Evolutionary conservation across 2,113 vertebrate species (phyloP).

Genomic region (Natator depressus): DNA sequence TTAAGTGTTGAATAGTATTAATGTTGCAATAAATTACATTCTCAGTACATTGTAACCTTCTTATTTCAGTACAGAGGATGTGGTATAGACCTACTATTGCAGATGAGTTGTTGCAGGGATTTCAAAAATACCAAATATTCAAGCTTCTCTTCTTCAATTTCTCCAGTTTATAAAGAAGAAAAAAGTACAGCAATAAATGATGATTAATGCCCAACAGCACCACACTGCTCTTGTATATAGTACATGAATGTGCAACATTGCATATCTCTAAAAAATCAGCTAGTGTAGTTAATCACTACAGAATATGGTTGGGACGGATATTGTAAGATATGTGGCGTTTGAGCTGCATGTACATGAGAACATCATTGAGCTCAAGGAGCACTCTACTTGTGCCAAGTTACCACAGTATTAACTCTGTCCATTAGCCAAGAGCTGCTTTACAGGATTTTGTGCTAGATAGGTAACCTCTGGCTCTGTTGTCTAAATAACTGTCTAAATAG

Average conservation of each 20-base stretch:
- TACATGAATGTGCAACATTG: rapidly evolving
- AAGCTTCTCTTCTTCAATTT: background rate
- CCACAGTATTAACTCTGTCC: background rate
- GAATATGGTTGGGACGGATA: background rate
- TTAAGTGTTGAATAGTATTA: constrained; percentile 64
- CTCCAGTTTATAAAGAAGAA: background rate
- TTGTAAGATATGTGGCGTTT: background rate
- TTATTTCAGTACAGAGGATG: constrained; percentile 12
- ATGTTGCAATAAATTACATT: constrained; percentile 47
- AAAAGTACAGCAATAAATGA: background rate
- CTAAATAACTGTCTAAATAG: background rate
- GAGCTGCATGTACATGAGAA: rapidly evolving
- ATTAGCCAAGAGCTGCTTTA: background rate
- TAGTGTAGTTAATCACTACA: rapidly evolving
- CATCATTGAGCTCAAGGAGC: background rate
- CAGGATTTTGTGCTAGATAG: background rate
- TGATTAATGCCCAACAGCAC: background rate
- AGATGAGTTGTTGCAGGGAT: background rate
- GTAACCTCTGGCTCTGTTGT: background rate
- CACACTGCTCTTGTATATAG: rapidly evolving
- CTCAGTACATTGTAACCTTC: constrained; percentile 8
- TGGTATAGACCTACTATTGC: background rate
- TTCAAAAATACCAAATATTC: background rate
- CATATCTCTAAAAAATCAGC: background rate
- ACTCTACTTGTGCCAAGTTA: background rate